Base-by-base conservation (phyloP, 2,113 vertebrate genomes). In the Erpornis zantholeuca region DNA sequence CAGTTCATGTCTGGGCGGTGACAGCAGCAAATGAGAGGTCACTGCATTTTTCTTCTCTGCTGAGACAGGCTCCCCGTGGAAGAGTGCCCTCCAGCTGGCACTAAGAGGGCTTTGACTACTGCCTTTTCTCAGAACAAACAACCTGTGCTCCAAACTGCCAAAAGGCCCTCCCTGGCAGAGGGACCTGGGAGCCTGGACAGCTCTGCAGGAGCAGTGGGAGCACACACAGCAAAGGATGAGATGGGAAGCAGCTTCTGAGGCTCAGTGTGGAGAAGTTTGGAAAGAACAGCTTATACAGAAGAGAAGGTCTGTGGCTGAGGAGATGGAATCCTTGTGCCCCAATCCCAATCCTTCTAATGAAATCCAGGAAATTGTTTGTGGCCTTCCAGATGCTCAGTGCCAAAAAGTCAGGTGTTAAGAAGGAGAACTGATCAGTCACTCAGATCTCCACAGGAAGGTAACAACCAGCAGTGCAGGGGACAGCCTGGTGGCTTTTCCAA, bases 221-320 rank as follows among this genome's bases (percentile, higher is more conserved):
- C 16, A 15, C 20, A 5, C 2, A 1, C 12, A 6, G 49, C 66
- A 54, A 12, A 76, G 8, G 33, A 12, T 5, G 8, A 0, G 29
- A 24, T 9, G 24, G 57, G 63, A 54, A 79, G 40, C 23, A 64
- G 57, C 66, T 80, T 47, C 53, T 71, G 42, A 29, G 40, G 81
- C n/a, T 31, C 53, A 29, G 40, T 10, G 12, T 28, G 49, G 29
- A 82, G 36, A 78, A 42, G 10, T 14, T 18, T 13, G 35, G 24
- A 83, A 53, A 69, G 19, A 69, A 22, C 6, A 71, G 9, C 15
- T 82, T 29, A 61, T 4, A 24, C 15, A 56, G 36, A 53, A 47
- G 12, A 36, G 31, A 8, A 47, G 22, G 38, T 13, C 15, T 71
- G 25, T 73, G 63, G 28, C 9, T 64, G 63, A 83, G 57, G 57